phyloP scores from a whole-genome alignment of 2,888 invertebrate species.

The Physocephala rufipes region DNA sequence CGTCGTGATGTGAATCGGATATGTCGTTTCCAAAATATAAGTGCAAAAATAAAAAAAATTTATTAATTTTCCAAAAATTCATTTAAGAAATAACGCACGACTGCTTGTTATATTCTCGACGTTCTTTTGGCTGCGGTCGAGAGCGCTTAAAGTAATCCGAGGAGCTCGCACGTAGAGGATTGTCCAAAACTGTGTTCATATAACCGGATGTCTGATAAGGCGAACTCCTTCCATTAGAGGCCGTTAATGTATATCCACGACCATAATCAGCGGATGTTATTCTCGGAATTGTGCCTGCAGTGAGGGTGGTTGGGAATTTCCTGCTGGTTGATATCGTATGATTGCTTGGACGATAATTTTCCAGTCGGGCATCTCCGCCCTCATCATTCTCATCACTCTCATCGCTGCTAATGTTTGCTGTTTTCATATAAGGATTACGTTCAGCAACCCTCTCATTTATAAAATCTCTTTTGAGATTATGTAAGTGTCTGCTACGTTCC shows the following conservation, averaged over 20 bases:
- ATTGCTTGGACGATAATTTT: conserved; percentile 56
- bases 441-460: conserved; percentile 63
- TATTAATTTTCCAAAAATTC: conserved; percentile 24
- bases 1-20: conserved; percentile 7
- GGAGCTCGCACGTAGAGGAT: conserved; percentile 51
- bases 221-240: conserved; percentile 34
- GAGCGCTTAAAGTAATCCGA: conserved; percentile 59
- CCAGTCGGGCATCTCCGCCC: conserved; percentile 49
- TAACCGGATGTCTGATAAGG: conserved; percentile 27
- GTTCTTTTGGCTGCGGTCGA: conserved; percentile 52
- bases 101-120: conserved; percentile 57
- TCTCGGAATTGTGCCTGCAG: conserved; percentile 45
- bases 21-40: conserved; percentile 31
- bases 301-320: conserved; percentile 57
- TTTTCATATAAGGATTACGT: conserved; percentile 64
- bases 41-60: conserved; percentile 30
- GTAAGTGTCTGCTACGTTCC: conserved; percentile 62
- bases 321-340: conserved; percentile 41
- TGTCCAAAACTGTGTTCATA: conserved; percentile 20
- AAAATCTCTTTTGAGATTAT: conserved; percentile 63
- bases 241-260: conserved; percentile 38
- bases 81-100: conserved; percentile 63
- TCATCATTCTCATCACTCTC: conserved; percentile 44
- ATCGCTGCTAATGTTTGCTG: conserved; percentile 52
- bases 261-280: conserved; percentile 40